Evolutionary conservation across 2,797 vertebrate species (phyloP).

Genomic region (Australoheros facetus): DNA sequence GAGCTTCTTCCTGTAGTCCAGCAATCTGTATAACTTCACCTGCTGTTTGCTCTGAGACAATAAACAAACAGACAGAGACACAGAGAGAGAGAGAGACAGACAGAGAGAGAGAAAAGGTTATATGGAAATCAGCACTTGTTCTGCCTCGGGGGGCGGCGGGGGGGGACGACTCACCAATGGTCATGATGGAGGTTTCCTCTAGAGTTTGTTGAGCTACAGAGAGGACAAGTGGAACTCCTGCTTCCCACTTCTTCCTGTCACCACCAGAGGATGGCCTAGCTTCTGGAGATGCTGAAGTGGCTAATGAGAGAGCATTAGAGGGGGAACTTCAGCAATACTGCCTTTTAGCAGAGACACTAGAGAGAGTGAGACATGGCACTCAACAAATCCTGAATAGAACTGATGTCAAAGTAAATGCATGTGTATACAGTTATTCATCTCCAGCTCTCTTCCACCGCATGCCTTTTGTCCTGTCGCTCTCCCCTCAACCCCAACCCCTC

Average conservation of each 20-base stretch:
- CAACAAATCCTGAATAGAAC: not conserved
- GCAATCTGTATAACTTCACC: constrained; percentile 87
- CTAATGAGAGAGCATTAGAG: constrained; percentile 6
- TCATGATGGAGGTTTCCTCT: constrained; percentile 81
- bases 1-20: constrained; percentile 78
- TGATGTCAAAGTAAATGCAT: not conserved
- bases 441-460: too few species aligned
- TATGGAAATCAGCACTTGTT: not conserved
- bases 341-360: not conserved
- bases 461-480: too few species aligned
- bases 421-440: too few species aligned
- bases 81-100: not conserved
- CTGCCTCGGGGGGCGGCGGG: not conserved
- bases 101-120: not conserved
- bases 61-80: not conserved
- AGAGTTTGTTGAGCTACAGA: constrained; percentile 84
- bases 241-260: constrained; percentile 92
- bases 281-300: constrained; percentile 52
- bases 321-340: not conserved
- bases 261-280: constrained; percentile 69
- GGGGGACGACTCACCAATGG: constrained; percentile 78
- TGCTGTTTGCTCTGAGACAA: constrained; percentile 79
- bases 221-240: constrained; percentile 83
- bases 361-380: too few species aligned
- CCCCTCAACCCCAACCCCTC: too few species aligned